Evolutionary conservation across 2,888 invertebrate species (phyloP), one percentile per base, ranked within the genome.

Genomic region (Asteroscopus sphinx): DNA sequence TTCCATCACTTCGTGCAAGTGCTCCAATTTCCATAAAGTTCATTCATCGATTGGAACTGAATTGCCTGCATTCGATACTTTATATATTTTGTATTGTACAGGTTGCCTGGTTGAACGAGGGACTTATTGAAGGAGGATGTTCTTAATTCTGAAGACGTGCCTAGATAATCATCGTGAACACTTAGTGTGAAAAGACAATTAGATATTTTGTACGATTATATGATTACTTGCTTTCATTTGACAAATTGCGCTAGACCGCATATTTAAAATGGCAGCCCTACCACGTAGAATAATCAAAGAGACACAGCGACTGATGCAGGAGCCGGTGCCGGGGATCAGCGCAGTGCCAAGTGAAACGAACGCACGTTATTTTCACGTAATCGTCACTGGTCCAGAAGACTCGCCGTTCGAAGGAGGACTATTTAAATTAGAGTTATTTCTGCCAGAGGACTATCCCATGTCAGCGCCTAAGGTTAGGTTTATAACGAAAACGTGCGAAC

Each of bases 371-470:
- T 99, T 99, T 93, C 99, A 99, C 92, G 99, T 99, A 68, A 98
- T 98, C 89, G 99, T 99, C 80, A 98, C 98, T 73, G 98, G 98
- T 68, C 98, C 98, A 37, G 98, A 98, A 88, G 98, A 98, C 90
- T 99, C 99, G 54, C 99, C 99, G 26, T 99, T 99, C 90, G 99
- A 99, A 95, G 99, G 99, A 83, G 99, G 99, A 78, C 95, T 99
- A 70, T 99, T 99, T 94, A 99, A 99, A 96, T 95, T 99, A 94
- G 99, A 99, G 95, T 95, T 99, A 82, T 99, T 99, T 95, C 96
- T 99, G 88, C 99, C 99, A 68, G 99, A 99, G 95, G 99, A 99
- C 94, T 99, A 99, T 95, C 99, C 99, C 67, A 99, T 99, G 99
- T 99, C 99, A 75, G 99, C 99, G 80, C 99, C 99, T 73, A 99